Percentiles rank a stretch among this genome's conserved stretches.
Evolutionary conservation across 2,797 vertebrate species (phyloP).

Genomic region (Crax fasciolata): DNA sequence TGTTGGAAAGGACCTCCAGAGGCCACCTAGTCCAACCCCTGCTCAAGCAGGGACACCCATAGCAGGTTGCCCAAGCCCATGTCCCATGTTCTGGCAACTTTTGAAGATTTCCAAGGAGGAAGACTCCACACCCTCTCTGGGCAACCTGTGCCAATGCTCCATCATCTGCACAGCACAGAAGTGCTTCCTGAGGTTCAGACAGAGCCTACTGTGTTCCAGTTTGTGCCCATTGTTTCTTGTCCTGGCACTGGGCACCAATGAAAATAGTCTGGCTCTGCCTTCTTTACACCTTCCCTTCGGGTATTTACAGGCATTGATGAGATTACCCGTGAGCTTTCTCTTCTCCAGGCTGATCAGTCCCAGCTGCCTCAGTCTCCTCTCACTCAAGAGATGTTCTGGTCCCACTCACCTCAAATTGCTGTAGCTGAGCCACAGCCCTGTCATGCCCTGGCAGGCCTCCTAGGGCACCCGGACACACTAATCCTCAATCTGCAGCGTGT

Average conservation of each 20-base stretch:
- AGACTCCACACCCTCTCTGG: not conserved
- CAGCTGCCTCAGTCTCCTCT: not conserved
- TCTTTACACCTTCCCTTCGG: not conserved
- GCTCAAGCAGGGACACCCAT: not conserved
- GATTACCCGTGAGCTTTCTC: rapidly evolving
- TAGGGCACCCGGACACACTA: rapidly evolving
- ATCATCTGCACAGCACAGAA: not conserved
- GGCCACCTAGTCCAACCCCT: not conserved
- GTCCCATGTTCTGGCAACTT: not conserved
- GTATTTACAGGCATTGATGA: not conserved
- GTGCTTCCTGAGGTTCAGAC: not conserved
- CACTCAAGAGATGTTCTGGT: rapidly evolving
- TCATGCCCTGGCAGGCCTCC: not conserved
- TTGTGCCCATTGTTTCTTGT: not conserved
- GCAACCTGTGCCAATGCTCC: not conserved
- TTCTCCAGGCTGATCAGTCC: not conserved
- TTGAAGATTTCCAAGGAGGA: not conserved
- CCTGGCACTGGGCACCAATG: not conserved
- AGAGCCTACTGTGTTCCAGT: not conserved
- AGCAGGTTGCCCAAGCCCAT: not conserved
- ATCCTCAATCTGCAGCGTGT: rapidly evolving
- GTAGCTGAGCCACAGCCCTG: not conserved
- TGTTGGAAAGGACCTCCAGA: not conserved
- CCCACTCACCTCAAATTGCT: rapidly evolving
- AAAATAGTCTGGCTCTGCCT: not conserved